Percentiles rank a stretch among this genome's conserved stretches.
Conservation (phyloP, 2,888 invertebrate genomes). For the Cantharis flavilabris region DNA sequence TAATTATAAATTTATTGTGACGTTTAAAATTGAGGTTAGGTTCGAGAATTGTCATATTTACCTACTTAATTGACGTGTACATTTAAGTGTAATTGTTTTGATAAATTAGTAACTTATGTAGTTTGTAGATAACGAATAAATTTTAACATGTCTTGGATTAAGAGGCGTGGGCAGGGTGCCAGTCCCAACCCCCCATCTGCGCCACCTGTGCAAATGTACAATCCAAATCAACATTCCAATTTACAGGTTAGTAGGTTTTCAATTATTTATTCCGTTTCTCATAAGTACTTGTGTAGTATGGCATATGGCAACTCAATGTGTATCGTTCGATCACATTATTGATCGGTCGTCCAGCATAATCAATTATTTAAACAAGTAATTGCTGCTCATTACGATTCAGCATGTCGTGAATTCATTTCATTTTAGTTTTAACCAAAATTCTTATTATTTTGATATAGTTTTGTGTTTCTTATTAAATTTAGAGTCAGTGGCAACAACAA, state of each 20-base stretch:
- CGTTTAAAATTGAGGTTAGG: conserved; percentile 25
- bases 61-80: conserved; percentile 1
- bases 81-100: neutral
- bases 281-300: neutral
- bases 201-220: conserved; percentile 51
- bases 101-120: neutral
- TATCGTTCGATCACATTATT: neutral
- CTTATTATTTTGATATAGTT: no score
- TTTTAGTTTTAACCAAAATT: no score
- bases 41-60: conserved; percentile 7
- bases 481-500: conserved; percentile 54
- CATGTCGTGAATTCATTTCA: neutral
- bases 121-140: neutral
- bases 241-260: conserved; percentile 46
- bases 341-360: neutral
- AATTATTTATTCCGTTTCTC: neutral
- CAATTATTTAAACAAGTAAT: neutral
- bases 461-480: conserved; percentile 27
- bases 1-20: conserved; percentile 6
- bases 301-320: neutral
- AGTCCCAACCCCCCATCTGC: conserved; percentile 45
- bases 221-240: conserved; percentile 52
- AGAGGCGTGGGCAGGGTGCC: conserved; percentile 47
- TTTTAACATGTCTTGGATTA: conserved; percentile 52
- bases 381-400: neutral